Base-by-base conservation (phyloP, 2,113 vertebrate species). In the Microcebus ravelobensis region DNA sequence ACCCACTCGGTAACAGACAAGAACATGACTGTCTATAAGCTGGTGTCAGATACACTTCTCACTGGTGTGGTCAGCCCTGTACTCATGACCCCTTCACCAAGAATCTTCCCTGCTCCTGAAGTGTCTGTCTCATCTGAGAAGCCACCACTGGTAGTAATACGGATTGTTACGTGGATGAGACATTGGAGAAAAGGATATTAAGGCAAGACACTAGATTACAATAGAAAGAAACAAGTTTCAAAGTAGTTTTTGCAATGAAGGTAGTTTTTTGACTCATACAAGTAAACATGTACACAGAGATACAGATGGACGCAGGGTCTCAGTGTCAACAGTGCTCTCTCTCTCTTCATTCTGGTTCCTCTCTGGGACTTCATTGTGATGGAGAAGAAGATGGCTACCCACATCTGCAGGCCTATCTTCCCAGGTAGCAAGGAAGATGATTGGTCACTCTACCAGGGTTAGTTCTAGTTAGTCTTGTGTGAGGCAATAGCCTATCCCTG, bases 211-310 rank as follows among this genome's bases (percentile, higher is more conserved):
- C 31, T 67, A 27, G 23, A 29, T 93, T 21, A 55, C 7, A 45
- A 0, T 50, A 0, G 4, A 92, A 95, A 71, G 76, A 90, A 89
- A 82, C 23, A 34, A 83, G 45, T 77, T 73, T 63, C 50, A 91
- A 14, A 63, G 18, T 82, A 13, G 7, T 42, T 96, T 88, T 95
- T 57, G 14, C 61, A 59, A 79, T 57, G 61, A 94, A 93, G 10
- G 39, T 21, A 61, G 57, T 70, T 34, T 36, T 7, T 73, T 92
- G 42, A 65, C 11, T 95, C 2, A 8, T 7, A 7, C 52, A 91
- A 34, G 34, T 73, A 34, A 68, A 0, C 8, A 50, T 95, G 42
- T 55, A 10, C 4, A 9, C 48, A 45, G 76, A 83, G 48, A 70
- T 5, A 7, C 48, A 14, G 6, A n/a, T 68, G 31, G 34, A 68